Percentiles rank a stretch among this genome's conserved stretches.
phyloP scores from a whole-genome alignment of 2,113 vertebrate species.

The Lontra canadensis region DNA sequence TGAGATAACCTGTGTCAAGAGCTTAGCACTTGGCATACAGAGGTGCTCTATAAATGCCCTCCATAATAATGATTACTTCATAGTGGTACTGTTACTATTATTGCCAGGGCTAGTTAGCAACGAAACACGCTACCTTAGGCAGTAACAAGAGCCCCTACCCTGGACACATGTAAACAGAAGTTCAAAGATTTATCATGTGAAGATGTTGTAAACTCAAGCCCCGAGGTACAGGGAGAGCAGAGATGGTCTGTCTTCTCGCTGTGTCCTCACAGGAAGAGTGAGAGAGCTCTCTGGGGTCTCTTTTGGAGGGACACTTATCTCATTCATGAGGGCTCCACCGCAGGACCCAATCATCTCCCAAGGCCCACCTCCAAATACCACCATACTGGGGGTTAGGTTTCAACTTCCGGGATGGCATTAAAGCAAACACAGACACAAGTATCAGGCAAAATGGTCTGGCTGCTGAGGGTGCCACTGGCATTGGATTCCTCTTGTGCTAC shows the following conservation, averaged over 20 bases:
- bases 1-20: neutral
- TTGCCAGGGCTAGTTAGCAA: neutral
- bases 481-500: neutral
- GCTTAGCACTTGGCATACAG: neutral
- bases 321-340: neutral
- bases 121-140: neutral
- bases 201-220: neutral
- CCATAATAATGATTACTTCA: neutral
- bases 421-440: neutral
- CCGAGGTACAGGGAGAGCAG: neutral
- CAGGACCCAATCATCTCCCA: neutral
- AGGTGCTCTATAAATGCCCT: neutral
- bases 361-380: neutral
- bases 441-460: constrained; percentile 1
- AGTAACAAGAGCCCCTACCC: neutral
- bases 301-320: neutral
- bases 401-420: neutral
- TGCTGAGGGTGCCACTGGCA: constrained; percentile 22
- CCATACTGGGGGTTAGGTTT: neutral
- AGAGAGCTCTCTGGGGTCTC: neutral
- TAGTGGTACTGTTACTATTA: neutral
- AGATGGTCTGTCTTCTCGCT: neutral
- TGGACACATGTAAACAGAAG: neutral
- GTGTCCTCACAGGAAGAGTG: neutral
- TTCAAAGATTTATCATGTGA: neutral